Evolutionary conservation across 2,888 invertebrate species (phyloP), one percentile per base, ranked within the genome.

Genomic region (Nymphalis polychloros): DNA sequence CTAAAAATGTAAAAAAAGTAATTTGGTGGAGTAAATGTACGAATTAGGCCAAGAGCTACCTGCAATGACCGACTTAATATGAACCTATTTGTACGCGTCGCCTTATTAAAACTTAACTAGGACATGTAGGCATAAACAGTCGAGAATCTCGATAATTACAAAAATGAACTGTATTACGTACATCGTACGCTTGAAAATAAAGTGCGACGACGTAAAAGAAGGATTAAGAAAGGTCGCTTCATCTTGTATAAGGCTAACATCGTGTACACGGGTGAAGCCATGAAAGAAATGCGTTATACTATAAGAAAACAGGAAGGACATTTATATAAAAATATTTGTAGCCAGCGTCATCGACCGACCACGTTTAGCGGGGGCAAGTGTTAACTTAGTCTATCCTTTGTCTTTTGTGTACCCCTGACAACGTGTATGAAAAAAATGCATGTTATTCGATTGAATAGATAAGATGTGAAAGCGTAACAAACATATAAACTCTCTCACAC

Each of bases 51-150:
- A 73, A 69, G 46, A 68, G 59, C 69, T 69, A 73, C 73, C 74
- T 71, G 70, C 70, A 74, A 70, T 75, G 72, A 74, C 74, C 72
- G 70, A 72, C 72, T 72, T 74, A 75, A 77, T 76, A 73, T 72
- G 74, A 72, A 74, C 73, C 74, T 74, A 74, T 72, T 76, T 68
- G 72, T 74, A 68, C 71, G 75, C 74, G 76, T 73, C 74, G 71
- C 73, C 69, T 72, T 73, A 77, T 77, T 77, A 77, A 77, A 77
- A 75, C 75, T 75, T 75, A 76, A 76, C 67, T 72, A 63, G 63
- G 61, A 75, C 68, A 75, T 70, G 70, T 68, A 61, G 60, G 61
- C 50, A 53, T 68, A 69, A 71, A 71, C 55, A 59, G 60, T 63
- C 63, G 50, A 61, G 48, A 52, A 53, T 47, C 13, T 27, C n/a